Percentiles rank a stretch among this genome's conserved stretches.
phyloP scores from a whole-genome alignment of 2,797 vertebrate species.

The Rallus crepitans region DNA sequence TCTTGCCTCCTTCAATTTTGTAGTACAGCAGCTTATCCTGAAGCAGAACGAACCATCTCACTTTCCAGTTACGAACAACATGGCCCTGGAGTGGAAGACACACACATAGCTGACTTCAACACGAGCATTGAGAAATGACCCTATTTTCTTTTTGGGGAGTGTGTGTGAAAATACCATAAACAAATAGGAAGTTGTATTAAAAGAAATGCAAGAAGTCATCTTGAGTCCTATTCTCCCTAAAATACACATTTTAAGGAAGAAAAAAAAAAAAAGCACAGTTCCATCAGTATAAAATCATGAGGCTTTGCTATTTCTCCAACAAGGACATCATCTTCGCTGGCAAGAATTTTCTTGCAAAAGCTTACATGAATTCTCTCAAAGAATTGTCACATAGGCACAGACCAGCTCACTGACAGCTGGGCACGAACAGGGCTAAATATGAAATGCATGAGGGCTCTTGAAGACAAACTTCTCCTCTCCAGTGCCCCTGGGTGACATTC shows the following conservation, averaged over 20 bases:
- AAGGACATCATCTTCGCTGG: neutral
- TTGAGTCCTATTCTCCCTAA: neutral
- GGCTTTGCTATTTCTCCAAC: neutral
- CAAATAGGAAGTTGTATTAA: neutral
- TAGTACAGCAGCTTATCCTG: constrained; percentile 92
- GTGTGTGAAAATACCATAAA: neutral
- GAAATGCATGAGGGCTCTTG: neutral
- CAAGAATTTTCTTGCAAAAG: neutral
- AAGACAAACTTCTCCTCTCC: neutral
- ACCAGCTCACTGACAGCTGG: neutral
- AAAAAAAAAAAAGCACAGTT: neutral
- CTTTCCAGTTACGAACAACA: constrained; percentile 94
- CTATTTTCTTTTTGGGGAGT: neutral
- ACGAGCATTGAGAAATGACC: neutral
- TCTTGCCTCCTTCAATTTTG: constrained; percentile 88
- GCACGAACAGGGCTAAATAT: neutral
- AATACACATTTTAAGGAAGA: neutral
- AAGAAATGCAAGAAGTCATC: neutral
- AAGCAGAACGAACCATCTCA: constrained; percentile 90
- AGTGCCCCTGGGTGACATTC: neutral
- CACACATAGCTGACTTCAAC: neutral
- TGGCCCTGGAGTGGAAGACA: constrained; percentile 85
- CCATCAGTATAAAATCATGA: neutral
- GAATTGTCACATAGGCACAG: neutral
- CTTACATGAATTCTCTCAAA: neutral